Conservation (phyloP, 2,113 vertebrate genomes). For the Apistogramma diplotaenia region DNA sequence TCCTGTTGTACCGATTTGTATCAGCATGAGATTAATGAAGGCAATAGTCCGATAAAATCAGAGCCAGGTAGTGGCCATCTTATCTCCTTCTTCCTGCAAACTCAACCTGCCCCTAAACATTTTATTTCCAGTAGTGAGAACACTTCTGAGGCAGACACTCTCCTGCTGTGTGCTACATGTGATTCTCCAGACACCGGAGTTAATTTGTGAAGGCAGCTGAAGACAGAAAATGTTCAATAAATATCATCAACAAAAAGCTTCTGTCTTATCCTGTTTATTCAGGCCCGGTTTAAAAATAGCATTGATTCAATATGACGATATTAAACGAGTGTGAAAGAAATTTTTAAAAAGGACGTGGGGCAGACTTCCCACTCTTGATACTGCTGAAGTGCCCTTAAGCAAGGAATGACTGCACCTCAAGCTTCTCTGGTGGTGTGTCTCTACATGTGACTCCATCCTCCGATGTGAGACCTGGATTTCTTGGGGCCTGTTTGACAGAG, state of each 20-base stretch:
- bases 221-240: neutral
- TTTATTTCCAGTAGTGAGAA: neutral
- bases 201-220: neutral
- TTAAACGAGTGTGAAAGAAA: neutral
- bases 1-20: neutral
- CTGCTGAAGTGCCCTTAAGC: neutral
- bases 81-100: neutral
- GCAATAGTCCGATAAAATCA: neutral
- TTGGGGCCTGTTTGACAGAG: neutral
- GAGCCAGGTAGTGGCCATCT: neutral
- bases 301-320: neutral
- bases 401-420: neutral
- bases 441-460: constrained; percentile 6
- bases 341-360: neutral
- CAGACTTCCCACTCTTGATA: neutral
- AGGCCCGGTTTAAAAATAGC: neutral
- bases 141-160: neutral
- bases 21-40: neutral
- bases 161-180: neutral
- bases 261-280: neutral
- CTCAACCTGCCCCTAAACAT: neutral
- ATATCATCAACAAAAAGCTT: neutral
- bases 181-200: neutral
- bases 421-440: neutral
- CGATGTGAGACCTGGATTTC: constrained; percentile 19